Percentiles rank a stretch among this genome's conserved stretches.
These are phyloP conservation scores for Pentamera pediparva DNA, from an alignment of 53 echinoderm and acorn worm genomes.

Conservation along the genomic window DNA sequence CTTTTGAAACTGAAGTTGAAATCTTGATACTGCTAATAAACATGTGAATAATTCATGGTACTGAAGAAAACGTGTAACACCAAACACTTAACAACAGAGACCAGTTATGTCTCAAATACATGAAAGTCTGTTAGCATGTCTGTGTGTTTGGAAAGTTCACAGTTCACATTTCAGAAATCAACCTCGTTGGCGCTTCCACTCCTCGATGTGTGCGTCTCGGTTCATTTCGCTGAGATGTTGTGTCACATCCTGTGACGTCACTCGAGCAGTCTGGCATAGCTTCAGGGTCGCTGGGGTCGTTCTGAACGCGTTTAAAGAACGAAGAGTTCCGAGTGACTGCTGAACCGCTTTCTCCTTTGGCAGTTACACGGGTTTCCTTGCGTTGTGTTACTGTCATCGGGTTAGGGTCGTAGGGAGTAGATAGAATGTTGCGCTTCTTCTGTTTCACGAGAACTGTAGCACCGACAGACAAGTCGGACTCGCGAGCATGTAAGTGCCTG, in stretches of 20 bases:
- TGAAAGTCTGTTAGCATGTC: background rate
- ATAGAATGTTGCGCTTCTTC: background rate
- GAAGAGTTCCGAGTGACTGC: background rate
- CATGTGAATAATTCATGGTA: background rate
- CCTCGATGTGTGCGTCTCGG: background rate
- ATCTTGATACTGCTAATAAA: background rate
- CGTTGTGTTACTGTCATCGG: background rate
- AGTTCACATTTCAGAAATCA: background rate
- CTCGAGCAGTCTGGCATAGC: background rate
- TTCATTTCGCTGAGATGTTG: background rate
- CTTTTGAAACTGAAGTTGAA: background rate
- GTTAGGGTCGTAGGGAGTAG: background rate
- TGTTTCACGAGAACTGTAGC: slow-evolving; percentile 5
- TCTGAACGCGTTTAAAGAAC: background rate
- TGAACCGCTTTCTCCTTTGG: background rate
- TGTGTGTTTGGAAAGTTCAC: slow-evolving; percentile 29
- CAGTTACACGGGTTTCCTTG: background rate
- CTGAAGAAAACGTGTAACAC: background rate
- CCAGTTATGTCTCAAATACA: background rate
- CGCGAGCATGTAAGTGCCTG: slow-evolving; percentile 11
- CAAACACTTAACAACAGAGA: background rate
- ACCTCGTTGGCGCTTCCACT: background rate
- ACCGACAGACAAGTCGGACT: slow-evolving; percentile 12
- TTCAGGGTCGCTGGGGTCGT: background rate
- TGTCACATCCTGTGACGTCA: background rate